phyloP scores from a whole-genome alignment of 2,888 invertebrate genomes.

The Agonopterix alstromeriana region DNA sequence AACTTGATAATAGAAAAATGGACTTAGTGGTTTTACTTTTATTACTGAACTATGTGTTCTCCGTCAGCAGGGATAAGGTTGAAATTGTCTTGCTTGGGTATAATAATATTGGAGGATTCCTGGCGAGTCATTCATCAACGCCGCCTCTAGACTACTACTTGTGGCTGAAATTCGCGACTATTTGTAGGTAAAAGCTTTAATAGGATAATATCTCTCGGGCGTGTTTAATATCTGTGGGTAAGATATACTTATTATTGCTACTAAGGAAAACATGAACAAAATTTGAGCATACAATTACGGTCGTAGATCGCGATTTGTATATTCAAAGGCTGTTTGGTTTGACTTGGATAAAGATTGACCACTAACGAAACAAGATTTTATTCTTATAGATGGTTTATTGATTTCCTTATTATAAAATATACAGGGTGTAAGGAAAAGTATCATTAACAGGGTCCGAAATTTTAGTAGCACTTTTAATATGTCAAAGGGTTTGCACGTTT shows the following conservation, averaged over 20 bases:
- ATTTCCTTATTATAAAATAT: no score
- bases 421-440: no score
- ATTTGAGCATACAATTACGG: no score
- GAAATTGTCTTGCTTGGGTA: slow-evolving; percentile 9
- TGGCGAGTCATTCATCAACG: slow-evolving; percentile 25
- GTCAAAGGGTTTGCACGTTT: no score
- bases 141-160: slow-evolving; percentile 16
- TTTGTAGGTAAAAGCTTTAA: slow-evolving; percentile 10
- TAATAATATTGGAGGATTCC: slow-evolving; percentile 18
- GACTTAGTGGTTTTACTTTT: slow-evolving; percentile 8
- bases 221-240: slow-evolving; percentile 3
- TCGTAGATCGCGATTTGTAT: no score
- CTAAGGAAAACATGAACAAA: no score
- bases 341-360: no score
- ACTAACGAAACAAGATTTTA: no score
- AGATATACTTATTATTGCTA: slow-evolving; percentile 1
- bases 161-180: slow-evolving; percentile 19
- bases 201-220: slow-evolving; percentile 11
- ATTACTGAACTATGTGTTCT: slow-evolving; percentile 10
- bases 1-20: slow-evolving; percentile 18
- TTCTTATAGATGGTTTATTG: no score
- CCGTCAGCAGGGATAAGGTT: slow-evolving; percentile 10
- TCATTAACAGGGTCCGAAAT: no score
- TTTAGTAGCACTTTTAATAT: no score
- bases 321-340: no score